Evolutionary conservation across 2,888 invertebrate genomes (phyloP), one percentile per base, ranked within the genome.

Genomic region (Pammene aurita): DNA sequence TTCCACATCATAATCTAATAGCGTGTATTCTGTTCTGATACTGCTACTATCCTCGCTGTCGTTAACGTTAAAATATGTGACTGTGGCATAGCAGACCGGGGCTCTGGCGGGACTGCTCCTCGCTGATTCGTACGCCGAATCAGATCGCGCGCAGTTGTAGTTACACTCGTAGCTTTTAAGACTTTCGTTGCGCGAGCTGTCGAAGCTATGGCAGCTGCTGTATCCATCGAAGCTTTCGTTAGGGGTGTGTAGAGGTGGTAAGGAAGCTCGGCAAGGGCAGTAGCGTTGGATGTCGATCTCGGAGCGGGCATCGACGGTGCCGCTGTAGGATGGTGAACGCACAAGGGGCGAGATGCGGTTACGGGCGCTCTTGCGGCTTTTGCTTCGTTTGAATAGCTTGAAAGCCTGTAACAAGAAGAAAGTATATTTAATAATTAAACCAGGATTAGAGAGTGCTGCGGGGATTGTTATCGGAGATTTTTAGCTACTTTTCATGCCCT

Each of bases 21-120:
- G 79, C 0, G 92, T 92, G 75, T 88, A 91, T 72, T 92, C 92
- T 0, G 92, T 92, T 44, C 86, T 82, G 74, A 92, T 88, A 75
- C 92, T 92, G 81, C 89, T 88, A 74, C 87, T 90, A 66, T 92
- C 92, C 50, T 90, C 90, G 46, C 90, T 90, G 73, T 91, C 92
- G 56, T 89, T 90, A 0, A 90, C 88, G 67, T 90, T 90, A 77
- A 90, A 90, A 73, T 92, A 92, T 0, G 91, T 88, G 11, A 90
- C 90, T 0, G 92, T 89, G 1, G 91, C 90, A 73, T 90, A 90
- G 77, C 88, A 89, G 0, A 89, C 86, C 0, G 84, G 81, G 7
- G 87, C 75, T 26, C 84, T 76, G 0, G 84, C 82, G 0, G 92
- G 92, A 60, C 87, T 90, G 74, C 89, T 88, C 2, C 89, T 76